Evolutionary conservation across 2,888 invertebrate genomes (phyloP).

Genomic region (Listrodromus nycthemerus): DNA sequence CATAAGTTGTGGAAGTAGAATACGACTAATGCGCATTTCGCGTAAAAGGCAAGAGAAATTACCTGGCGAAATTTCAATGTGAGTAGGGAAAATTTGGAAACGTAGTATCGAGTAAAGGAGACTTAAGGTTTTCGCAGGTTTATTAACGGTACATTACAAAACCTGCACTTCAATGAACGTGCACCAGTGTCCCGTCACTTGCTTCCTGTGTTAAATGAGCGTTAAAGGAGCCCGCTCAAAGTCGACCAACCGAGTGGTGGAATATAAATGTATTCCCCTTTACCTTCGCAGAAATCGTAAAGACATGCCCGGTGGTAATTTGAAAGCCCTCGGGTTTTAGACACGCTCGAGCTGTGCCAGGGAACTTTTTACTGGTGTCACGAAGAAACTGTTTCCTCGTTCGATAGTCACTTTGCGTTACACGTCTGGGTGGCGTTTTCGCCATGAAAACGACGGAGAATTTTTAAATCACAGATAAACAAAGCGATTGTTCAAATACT

Average conservation of each 20-base stretch:
- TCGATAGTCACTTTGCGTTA: constrained; percentile 13
- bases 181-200: too few relatives aligned
- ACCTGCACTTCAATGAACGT: too few relatives aligned
- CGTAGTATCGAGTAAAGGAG: too few relatives aligned
- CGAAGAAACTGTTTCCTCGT: not conserved
- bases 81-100: too few relatives aligned
- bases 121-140: too few relatives aligned
- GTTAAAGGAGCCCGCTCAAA: not conserved
- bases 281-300: not conserved
- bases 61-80: too few relatives aligned
- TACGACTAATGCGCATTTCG: not conserved
- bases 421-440: not conserved
- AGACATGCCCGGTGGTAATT: not conserved
- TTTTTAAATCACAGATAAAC: not conserved
- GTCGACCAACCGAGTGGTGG: not conserved
- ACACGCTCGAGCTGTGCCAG: not conserved
- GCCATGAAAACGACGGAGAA: not conserved
- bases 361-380: not conserved
- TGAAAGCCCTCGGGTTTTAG: not conserved
- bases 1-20: constrained; percentile 6
- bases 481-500: not conserved
- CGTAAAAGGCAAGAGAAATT: not conserved
- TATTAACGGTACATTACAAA: too few relatives aligned
- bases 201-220: not conserved
- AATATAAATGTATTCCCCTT: not conserved